phyloP scores from a whole-genome alignment of 2,797 vertebrate species.

The Ctenopoma multispine region DNA sequence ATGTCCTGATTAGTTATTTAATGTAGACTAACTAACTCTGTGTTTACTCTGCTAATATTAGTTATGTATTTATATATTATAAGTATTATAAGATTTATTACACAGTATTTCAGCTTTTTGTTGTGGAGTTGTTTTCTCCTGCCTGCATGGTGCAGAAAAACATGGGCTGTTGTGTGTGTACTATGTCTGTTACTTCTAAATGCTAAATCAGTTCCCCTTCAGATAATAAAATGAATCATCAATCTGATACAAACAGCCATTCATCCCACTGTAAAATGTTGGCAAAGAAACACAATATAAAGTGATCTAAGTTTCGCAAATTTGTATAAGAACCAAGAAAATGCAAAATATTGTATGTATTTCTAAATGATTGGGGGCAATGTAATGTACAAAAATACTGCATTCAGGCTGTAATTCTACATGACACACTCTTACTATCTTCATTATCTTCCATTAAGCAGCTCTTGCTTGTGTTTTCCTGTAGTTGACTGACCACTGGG shows the following conservation, averaged over 20 bases:
- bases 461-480: conserved; percentile 52
- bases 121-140: not conserved
- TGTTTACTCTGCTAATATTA: not conserved
- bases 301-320: not conserved
- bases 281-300: not conserved
- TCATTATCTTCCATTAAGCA: not conserved
- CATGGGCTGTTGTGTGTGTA: not conserved
- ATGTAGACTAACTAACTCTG: not conserved
- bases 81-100: not conserved
- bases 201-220: not conserved
- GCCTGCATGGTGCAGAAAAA: not conserved
- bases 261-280: not conserved
- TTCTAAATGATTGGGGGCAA: too few relatives aligned
- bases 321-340: not conserved
- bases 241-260: not conserved
- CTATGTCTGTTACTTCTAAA: not conserved
- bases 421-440: too few relatives aligned
- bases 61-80: not conserved
- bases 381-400: not conserved
- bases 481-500: conserved; percentile 93
- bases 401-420: not conserved
- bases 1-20: too few relatives aligned
- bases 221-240: not conserved
- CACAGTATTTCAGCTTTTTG: not conserved
- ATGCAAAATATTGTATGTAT: too few relatives aligned